A percentile compares a stretch with the other conserved stretches of the same genome.
These are phyloP conservation scores for Stegana nigrithorax DNA, from an alignment of 2,888 invertebrate genomes.

Conservation along the genomic window DNA sequence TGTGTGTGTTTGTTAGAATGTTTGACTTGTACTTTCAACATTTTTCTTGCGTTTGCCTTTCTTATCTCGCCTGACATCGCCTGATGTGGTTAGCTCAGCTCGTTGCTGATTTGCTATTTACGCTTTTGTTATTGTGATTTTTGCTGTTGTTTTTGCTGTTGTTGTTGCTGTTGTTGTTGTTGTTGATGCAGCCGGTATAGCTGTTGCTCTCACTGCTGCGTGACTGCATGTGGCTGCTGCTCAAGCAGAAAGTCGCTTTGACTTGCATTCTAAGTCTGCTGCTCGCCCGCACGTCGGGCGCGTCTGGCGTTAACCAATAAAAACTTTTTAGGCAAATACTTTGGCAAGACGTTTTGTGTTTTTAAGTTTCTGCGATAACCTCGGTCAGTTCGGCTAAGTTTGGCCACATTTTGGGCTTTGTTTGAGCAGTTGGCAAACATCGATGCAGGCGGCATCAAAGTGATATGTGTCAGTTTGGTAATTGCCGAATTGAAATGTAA, in stretches of 20 bases:
- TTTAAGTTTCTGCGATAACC: not conserved
- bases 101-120: constrained; percentile 33
- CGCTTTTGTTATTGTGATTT: too few species aligned
- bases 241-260: constrained; percentile 1
- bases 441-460: not conserved
- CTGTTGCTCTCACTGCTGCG: not conserved
- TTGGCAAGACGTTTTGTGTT: constrained; percentile 9
- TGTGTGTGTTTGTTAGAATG: constrained; percentile 4
- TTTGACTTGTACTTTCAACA: constrained; percentile 39
- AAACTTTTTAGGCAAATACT: constrained; percentile 2
- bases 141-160: not conserved
- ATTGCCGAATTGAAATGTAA: not conserved
- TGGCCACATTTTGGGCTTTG: not conserved
- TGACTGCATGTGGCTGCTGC: constrained; percentile 6
- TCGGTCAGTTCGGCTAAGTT: not conserved
- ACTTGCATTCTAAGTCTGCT: not conserved
- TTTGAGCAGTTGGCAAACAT: not conserved
- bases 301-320: too few species aligned
- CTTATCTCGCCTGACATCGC: constrained; percentile 20
- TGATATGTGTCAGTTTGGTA: not conserved
- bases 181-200: not conserved
- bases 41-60: constrained; percentile 49
- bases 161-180: not conserved
- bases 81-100: constrained; percentile 9
- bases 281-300: too few species aligned